Evolutionary conservation across 2,797 vertebrate genomes (phyloP).

Genomic region (Lemur catta): DNA sequence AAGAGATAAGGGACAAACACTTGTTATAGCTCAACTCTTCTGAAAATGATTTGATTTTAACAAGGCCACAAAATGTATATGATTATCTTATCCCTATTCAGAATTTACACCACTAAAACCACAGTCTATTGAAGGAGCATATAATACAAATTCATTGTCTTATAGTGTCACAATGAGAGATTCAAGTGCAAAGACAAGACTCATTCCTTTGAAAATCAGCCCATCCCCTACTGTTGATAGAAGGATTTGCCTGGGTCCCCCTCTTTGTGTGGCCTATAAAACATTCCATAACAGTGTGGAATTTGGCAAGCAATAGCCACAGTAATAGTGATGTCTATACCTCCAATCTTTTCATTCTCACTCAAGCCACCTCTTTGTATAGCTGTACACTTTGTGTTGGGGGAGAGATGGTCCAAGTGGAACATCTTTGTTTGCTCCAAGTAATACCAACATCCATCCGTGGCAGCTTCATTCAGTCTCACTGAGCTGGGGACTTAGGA

Average conservation of each 20-base stretch:
- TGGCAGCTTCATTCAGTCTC: neutral
- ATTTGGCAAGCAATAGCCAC: neutral
- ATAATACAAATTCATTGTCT: neutral
- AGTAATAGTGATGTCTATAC: neutral
- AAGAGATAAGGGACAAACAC: neutral
- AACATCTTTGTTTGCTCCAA: neutral
- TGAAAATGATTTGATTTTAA: conserved; percentile 34
- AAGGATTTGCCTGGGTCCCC: neutral
- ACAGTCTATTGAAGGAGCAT: neutral
- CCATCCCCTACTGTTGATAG: neutral
- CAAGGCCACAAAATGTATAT: neutral
- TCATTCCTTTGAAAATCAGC: neutral
- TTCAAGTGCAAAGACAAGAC: neutral
- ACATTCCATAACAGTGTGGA: neutral
- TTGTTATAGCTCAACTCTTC: neutral
- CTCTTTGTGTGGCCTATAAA: neutral
- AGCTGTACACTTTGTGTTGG: neutral
- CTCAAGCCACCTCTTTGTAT: neutral
- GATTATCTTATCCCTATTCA: conserved; percentile 1
- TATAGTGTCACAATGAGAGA: neutral
- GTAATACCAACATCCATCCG: neutral
- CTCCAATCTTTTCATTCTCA: neutral
- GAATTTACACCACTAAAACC: neutral
- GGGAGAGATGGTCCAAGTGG: neutral
- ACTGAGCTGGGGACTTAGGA: neutral